Base-by-base conservation (phyloP, 2,888 invertebrate species). In the Theodoxus fluviatilis region DNA sequence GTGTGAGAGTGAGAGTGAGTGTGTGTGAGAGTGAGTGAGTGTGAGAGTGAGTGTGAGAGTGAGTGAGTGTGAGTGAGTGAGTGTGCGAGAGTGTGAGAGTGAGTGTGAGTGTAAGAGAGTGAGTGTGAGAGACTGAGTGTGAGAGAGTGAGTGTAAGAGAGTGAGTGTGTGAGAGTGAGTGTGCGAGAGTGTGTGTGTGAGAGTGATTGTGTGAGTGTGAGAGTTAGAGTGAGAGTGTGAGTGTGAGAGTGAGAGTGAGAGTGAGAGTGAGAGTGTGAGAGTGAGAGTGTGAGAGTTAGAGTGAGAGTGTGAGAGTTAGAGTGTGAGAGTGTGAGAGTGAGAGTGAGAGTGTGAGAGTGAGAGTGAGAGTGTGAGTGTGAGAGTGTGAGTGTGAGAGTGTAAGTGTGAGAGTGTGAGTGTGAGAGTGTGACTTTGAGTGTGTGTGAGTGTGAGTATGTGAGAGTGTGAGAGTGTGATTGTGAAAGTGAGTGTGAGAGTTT, bases 1-100 rank as follows among this genome's bases (percentile, higher is more conserved):
- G 40, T 69, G 25, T 63, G n/a, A 49, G 38, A 49, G 22, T 63
- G 40, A 64, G 37, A 52, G 40, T 69, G 25, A 37, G 28, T 35
- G 25, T 43, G 38, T 6, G 28, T 64, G 25, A 49, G 38, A 49
- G 25, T 69, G 37, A 49, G 52, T 64, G 25, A 9, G 52, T 64
- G 37, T 47, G 52, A 49, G 38, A 49, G 40, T 64, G 37, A 33
- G 40, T 63, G 49, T 69, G 38, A 64, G 40, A 35, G 35, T 47
- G 33, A 35, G 18, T 22, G 37, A 7, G 37, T 63, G 37, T 37
- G 64, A 15, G n/a, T 37, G n/a, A 6, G 7, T 3, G 3, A 12
- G 57, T 25, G 22, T 57, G 28, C 4, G 28, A 31, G 28, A 9
- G 28, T 22, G 28, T 25, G 28, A 31, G 28, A 3, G 28, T 57